Base-by-base conservation (phyloP, 2,888 invertebrate genomes). In the Lycophotia porphyrea region DNA sequence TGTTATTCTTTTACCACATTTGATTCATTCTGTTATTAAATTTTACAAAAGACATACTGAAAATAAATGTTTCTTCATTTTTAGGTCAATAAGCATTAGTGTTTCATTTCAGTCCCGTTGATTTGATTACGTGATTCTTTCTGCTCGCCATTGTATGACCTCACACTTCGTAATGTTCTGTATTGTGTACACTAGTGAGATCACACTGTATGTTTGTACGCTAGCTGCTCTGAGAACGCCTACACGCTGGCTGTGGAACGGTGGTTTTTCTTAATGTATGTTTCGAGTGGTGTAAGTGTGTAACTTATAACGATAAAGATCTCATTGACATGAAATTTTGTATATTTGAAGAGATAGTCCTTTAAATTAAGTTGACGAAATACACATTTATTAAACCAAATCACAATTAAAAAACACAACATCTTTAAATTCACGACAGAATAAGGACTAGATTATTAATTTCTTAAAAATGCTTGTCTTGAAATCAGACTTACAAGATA, bases 31-130 rank as follows among this genome's bases (percentile, higher is more conserved):
- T 96, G 96, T 96, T 96, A 95, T 94, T 94, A 93, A 96, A 96
- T 96, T 96, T 96, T 96, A 97, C 97, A 97, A 97, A 97, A 97
- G 97, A 97, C 97, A 97, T 96, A 96, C 96, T 94, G 96, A 96
- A 97, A 97, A 97, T 97, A 97, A 97, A 97, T 97, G 97, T 97
- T 97, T 97, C 97, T 97, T 97, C 97, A 97, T 97, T 97, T 97
- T 97, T 97, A 97, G 97, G 97, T 97, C 97, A 97, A 97, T 97
- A 97, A 97, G 95, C 92, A 96, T 95, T 93, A 87, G 95, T 96
- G 95, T 97, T 97, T 97, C 92, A 96, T 96, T 96, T 96, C 73
- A 63, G 60, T 27, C 78, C 85, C 42, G 71, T 76, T 81, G 69
- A 71, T 68, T 84, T 84, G 47, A 58, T 72, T 67, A 71, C 44